These are phyloP conservation scores for Caiman crocodilus DNA, from an alignment of 2,797 vertebrate genomes.

Conservation along the genomic window DNA sequence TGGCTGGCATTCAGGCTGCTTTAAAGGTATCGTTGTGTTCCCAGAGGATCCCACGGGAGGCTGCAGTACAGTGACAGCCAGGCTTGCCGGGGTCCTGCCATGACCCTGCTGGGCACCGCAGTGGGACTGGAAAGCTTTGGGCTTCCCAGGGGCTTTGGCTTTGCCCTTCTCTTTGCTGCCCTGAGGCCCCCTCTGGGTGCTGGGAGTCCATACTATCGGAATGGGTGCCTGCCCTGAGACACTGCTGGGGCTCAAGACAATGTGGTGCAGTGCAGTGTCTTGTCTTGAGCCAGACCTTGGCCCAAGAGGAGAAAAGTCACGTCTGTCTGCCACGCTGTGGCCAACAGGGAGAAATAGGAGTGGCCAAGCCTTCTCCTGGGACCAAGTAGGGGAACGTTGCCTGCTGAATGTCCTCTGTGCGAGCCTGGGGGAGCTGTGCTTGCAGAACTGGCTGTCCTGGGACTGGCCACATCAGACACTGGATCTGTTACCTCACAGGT, in stretches of 20 bases:
- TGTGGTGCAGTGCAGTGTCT: neutral
- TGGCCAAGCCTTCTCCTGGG: neutral
- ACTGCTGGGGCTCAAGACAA: too few species aligned
- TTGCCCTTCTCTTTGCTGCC: neutral
- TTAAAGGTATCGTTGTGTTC: neutral
- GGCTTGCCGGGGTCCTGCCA: neutral
- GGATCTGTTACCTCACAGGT: neutral
- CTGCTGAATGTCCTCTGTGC: neutral
- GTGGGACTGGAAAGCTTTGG: too few species aligned
- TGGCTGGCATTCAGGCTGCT: neutral
- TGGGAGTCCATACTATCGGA: neutral
- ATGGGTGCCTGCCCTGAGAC: neutral
- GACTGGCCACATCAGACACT: accelerated
- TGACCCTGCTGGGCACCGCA: neutral
- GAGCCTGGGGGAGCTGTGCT: neutral
- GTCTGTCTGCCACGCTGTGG: neutral
- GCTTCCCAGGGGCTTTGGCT: too few species aligned
- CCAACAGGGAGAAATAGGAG: too few species aligned
- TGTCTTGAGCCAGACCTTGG: neutral
- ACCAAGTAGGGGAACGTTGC: neutral
- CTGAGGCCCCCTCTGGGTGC: neutral
- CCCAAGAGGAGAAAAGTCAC: neutral
- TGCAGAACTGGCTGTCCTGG: neutral
- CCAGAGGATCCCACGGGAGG: neutral
- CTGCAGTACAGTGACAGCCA: neutral